A percentile compares a stretch with the other conserved stretches of the same genome.
phyloP scores from a whole-genome alignment of 2,888 invertebrate species.

The Chaetoderma sp. region DNA sequence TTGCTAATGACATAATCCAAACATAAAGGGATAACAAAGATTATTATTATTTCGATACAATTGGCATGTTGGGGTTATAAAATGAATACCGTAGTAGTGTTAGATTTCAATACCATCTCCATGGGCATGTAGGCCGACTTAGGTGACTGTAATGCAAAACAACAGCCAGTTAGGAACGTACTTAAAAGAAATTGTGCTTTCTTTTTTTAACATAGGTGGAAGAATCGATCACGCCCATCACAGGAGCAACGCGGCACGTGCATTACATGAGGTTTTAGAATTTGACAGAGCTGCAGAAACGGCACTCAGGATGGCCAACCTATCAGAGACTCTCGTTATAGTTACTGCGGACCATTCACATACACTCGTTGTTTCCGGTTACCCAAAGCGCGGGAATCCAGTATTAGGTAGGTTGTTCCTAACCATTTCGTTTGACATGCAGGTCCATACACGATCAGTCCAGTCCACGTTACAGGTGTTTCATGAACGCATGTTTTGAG shows the following conservation, averaged over 20 bases:
- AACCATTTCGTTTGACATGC: too few species aligned
- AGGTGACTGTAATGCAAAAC: slow-evolving; percentile 80
- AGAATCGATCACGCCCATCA: slow-evolving; percentile 73
- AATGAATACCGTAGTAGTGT: too few species aligned
- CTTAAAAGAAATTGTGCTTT: too few species aligned
- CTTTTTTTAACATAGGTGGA: slow-evolving; percentile 70
- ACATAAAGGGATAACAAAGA: too few species aligned
- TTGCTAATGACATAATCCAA: too few species aligned
- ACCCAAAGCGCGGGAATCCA: slow-evolving; percentile 56
- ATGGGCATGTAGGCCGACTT: slow-evolving; percentile 74
- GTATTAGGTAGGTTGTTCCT: slow-evolving; percentile 52
- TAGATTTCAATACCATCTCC: too few species aligned
- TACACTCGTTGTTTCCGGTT: slow-evolving; percentile 64
- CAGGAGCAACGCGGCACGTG: slow-evolving; percentile 72
- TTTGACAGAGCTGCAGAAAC: slow-evolving; percentile 79
- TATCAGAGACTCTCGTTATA: slow-evolving; percentile 82
- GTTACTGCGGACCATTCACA: slow-evolving; percentile 72
- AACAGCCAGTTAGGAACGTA: slow-evolving; percentile 80
- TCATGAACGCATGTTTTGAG: too few species aligned
- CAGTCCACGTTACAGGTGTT: too few species aligned
- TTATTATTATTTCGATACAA: too few species aligned
- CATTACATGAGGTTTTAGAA: slow-evolving; percentile 84
- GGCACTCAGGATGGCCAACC: slow-evolving; percentile 73
- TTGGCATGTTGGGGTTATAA: slow-evolving; percentile 43
- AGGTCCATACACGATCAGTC: too few species aligned